Evolutionary conservation across 2,113 vertebrate genomes (phyloP).

Genomic region (Hypomesus transpacificus): DNA sequence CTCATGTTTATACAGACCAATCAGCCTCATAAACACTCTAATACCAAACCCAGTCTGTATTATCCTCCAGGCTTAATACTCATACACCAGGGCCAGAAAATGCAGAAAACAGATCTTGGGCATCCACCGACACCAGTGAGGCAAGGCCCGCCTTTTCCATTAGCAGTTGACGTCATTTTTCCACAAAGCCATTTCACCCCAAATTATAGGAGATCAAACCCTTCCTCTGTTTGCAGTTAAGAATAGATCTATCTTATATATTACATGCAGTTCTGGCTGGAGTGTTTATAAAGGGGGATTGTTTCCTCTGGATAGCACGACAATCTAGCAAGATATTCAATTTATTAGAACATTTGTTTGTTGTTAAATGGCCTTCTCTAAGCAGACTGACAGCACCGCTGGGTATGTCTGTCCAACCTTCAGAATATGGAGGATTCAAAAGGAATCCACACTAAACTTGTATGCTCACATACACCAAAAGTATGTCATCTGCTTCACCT

Average conservation of each 20-base stretch:
- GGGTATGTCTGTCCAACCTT: neutral
- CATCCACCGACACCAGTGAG: slow-evolving; percentile 47
- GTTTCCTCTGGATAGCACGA: neutral
- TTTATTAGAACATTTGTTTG: neutral
- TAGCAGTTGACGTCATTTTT: slow-evolving; percentile 59
- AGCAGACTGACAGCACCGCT: slow-evolving; percentile 14
- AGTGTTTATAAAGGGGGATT: neutral
- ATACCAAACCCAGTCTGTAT: slow-evolving; percentile 38
- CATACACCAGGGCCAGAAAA: slow-evolving; percentile 37
- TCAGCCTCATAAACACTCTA: slow-evolving; percentile 3
- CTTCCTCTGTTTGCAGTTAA: slow-evolving; percentile 37
- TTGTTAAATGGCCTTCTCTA: neutral
- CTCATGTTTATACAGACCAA: neutral
- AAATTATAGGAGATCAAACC: slow-evolving; percentile 51
- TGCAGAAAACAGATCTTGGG: slow-evolving; percentile 57
- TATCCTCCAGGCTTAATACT: neutral
- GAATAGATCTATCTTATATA: slow-evolving; percentile 34
- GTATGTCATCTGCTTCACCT: too few species aligned
- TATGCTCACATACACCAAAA: too few species aligned
- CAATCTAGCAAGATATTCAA: neutral
- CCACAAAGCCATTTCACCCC: slow-evolving; percentile 42
- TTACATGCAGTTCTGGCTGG: slow-evolving; percentile 4
- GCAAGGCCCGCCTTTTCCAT: slow-evolving; percentile 42
- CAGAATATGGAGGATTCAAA: too few species aligned
- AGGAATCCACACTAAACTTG: too few species aligned